phyloP scores from a whole-genome alignment of 2,113 vertebrate genomes.

The Phycodurus eques region DNA sequence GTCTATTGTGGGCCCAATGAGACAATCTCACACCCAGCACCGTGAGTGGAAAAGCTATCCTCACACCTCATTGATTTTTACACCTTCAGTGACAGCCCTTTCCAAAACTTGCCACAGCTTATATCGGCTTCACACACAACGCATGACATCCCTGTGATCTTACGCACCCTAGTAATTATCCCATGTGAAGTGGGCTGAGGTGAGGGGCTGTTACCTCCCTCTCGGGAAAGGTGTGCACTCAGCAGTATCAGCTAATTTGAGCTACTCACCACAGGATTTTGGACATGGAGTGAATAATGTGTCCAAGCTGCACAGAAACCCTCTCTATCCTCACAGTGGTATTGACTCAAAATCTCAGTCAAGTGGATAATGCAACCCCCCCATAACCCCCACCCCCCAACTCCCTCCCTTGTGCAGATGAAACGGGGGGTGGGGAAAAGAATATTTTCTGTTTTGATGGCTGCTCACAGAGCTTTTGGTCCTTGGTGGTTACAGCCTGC shows the following conservation, averaged over 20 bases:
- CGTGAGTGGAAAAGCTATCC: slow-evolving; percentile 48
- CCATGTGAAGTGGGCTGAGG: slow-evolving; percentile 60
- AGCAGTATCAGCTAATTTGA: slow-evolving; percentile 73
- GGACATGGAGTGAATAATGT: slow-evolving; percentile 65
- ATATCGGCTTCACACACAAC: slow-evolving; percentile 10
- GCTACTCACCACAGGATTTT: slow-evolving; percentile 63
- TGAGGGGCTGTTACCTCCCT: slow-evolving; percentile 60
- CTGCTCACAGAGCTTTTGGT: slow-evolving; percentile 51
- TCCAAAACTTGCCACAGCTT: not conserved
- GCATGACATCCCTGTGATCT: slow-evolving; percentile 37
- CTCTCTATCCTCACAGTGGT: slow-evolving; percentile 40
- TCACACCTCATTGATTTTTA: slow-evolving; percentile 66
- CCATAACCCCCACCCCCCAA: slow-evolving; percentile 27
- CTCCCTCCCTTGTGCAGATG: slow-evolving; percentile 45
- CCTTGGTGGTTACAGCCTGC: slow-evolving; percentile 38
- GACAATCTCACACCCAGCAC: slow-evolving; percentile 59
- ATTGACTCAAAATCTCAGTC: slow-evolving; percentile 57
- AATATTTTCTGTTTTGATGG: slow-evolving; percentile 62
- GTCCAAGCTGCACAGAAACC: slow-evolving; percentile 44
- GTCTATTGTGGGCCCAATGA: slow-evolving; percentile 50
- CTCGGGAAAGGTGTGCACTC: slow-evolving; percentile 65
- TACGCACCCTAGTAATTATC: slow-evolving; percentile 65
- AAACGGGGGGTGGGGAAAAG: slow-evolving; percentile 18
- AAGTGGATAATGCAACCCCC: slow-evolving; percentile 56
- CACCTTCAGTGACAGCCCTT: slow-evolving; percentile 60